Evolutionary conservation across 2,888 invertebrate species (phyloP), one percentile per base, ranked within the genome.

Genomic region (Eupithecia subumbrata): DNA sequence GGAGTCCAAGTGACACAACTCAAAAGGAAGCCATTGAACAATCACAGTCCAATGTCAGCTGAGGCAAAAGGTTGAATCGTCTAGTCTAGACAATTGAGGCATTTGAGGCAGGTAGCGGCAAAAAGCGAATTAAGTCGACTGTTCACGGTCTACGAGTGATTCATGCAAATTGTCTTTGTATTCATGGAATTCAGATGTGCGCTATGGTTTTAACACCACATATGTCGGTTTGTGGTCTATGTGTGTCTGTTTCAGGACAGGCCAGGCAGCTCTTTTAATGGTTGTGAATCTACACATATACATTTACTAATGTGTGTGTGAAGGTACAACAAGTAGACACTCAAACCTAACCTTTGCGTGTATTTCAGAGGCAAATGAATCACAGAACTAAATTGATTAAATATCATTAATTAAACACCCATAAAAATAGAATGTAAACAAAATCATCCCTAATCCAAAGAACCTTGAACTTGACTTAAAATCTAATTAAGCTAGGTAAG

Each of bases 41-140:
- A 76, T 75, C 45, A 34, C 74, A 74, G 64, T 56, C 48, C 77
- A 80, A 81, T 78, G 79, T 76, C 79, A 78, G 66, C 25, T n/a
- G n/a, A n/a, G n/a, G n/a, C n/a, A n/a, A 69, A 75, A 81, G 77
- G 78, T 78, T 69, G 71, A 69, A 75, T 74, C 64, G 80, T 78
- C 79, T 79, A 79, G 80, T 78, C 79, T 79, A 79, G 79, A 79
- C 77, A 56, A 48, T 64, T 52, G 56, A 25, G 66, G 40, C 40
- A 37, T 67, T 67, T 40, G 37, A 67, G 12, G 66, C 66, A 72
- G 72, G 48, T 69, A 69, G 37, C 30, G 18, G 18, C 66, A 18
- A 66, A 66, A 66, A 66, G 37, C 34, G n/a, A 67, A 67, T n/a
- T 67, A 40, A n/a, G n/a, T 4, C 18, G n/a, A 37, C 34, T 34